Evolutionary conservation across 2,888 invertebrate genomes (phyloP).

Genomic region (Synergus gifuensis): DNA sequence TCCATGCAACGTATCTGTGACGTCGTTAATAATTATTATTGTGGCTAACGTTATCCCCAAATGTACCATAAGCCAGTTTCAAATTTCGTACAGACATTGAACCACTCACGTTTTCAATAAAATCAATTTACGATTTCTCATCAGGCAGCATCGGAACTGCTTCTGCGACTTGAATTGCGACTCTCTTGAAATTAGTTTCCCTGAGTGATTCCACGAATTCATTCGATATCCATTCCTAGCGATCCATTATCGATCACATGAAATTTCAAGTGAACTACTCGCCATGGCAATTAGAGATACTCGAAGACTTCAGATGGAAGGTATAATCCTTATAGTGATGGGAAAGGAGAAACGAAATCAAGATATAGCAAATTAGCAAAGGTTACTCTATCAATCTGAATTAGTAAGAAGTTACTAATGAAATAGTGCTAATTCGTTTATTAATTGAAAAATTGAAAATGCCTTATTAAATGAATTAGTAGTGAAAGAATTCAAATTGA

Average conservation of each 20-base stretch:
- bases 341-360: background rate
- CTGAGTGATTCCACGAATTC: conserved; percentile 32
- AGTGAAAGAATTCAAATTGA: no score
- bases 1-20: background rate
- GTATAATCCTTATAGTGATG: background rate
- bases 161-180: conserved; percentile 42
- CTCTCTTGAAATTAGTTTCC: conserved; percentile 48
- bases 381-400: no score
- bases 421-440: no score
- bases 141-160: conserved; percentile 24
- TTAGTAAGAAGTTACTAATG: no score
- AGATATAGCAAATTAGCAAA: background rate
- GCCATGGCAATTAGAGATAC: conserved; percentile 11
- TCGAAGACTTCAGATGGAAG: background rate
- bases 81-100: background rate
- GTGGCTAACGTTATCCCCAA: background rate
- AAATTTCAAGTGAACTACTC: background rate
- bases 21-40: background rate
- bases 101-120: conserved; percentile 33
- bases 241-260: conserved; percentile 25
- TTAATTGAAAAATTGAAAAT: no score
- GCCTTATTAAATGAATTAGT: no score
- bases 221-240: conserved; percentile 34
- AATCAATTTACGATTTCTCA: conserved; percentile 33
- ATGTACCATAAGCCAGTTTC: background rate